These are phyloP conservation scores for Coreius guichenoti DNA, from an alignment of 2,797 vertebrate species.

Conservation along the genomic window DNA sequence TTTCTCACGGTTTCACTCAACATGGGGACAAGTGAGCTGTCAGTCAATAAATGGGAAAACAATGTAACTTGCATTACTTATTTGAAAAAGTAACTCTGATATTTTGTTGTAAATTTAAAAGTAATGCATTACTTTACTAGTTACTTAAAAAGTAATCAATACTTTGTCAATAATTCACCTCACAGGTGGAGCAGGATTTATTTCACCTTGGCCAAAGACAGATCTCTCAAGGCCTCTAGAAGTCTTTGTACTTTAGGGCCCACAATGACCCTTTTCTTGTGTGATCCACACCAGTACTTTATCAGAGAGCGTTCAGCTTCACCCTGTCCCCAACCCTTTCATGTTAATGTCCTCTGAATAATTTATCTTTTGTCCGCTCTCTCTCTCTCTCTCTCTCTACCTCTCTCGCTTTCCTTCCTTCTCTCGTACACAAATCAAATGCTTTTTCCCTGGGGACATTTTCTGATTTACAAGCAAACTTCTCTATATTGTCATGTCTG, in stretches of 20 bases:
- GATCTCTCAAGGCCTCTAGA: slow-evolving; percentile 57
- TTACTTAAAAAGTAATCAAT: no score
- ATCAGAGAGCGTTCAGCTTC: slow-evolving; percentile 32
- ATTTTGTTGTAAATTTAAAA: no score
- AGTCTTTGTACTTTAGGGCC: slow-evolving; percentile 76
- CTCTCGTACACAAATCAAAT: slow-evolving; percentile 72
- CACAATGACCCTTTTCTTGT: slow-evolving; percentile 43
- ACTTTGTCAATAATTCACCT: slow-evolving; percentile 21
- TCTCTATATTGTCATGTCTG: slow-evolving; percentile 7
- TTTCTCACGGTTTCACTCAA: no score
- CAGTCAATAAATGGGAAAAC: no score
- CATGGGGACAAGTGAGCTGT: no score
- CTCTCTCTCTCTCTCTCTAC: slow-evolving; percentile 26
- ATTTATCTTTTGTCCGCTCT: slow-evolving; percentile 48
- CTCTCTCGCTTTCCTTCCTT: slow-evolving; percentile 61
- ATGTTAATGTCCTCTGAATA: slow-evolving; percentile 51
- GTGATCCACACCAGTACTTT: slow-evolving; percentile 33
- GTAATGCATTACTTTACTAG: no score
- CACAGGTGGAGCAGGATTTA: neutral
- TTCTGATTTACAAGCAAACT: slow-evolving; percentile 36
- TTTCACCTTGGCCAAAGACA: slow-evolving; percentile 8
- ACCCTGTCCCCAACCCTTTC: slow-evolving; percentile 62
- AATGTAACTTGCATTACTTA: no score
- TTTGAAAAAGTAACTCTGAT: no score
- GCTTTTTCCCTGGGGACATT: slow-evolving; percentile 61